Conservation (phyloP, 1,140 invertebrate genomes). For the Drosophila busckii region DNA sequence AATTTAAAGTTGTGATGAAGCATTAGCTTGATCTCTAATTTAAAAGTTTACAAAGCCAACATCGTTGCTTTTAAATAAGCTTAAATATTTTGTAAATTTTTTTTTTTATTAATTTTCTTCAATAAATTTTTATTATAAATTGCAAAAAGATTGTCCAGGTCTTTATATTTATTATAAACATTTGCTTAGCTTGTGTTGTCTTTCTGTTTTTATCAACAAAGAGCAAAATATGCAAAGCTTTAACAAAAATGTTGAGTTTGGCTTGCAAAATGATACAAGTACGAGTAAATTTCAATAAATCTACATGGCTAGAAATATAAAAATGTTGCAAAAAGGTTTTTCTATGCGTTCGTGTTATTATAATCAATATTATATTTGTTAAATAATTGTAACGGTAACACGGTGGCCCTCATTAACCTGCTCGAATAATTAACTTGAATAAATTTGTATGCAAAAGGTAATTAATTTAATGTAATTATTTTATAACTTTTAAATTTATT, state of each 20-base stretch:
- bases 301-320: constrained; percentile 23
- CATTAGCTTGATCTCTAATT: too few species aligned
- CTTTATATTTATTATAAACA: constrained; percentile 37
- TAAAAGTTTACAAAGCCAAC: too few species aligned
- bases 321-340: constrained; percentile 34
- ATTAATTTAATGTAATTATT: constrained; percentile 16
- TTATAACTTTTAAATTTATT: constrained; percentile 18
- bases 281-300: constrained; percentile 26
- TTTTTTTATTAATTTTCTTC: too few species aligned
- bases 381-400: constrained; percentile 63
- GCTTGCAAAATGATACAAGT: constrained; percentile 11
- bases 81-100: too few species aligned
- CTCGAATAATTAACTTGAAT: constrained; percentile 56
- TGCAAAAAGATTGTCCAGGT: constrained; percentile 70
- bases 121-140: constrained; percentile 42
- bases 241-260: not conserved
- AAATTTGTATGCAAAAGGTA: constrained; percentile 49
- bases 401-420: constrained; percentile 69
- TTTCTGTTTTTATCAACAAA: constrained; percentile 19
- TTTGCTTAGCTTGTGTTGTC: constrained; percentile 19
- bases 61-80: too few species aligned
- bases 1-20: too few species aligned
- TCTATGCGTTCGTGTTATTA: constrained; percentile 36
- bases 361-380: constrained; percentile 46
- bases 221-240: constrained; percentile 22